Conservation (phyloP, 2,888 invertebrate genomes). For the Oithona nana region DNA sequence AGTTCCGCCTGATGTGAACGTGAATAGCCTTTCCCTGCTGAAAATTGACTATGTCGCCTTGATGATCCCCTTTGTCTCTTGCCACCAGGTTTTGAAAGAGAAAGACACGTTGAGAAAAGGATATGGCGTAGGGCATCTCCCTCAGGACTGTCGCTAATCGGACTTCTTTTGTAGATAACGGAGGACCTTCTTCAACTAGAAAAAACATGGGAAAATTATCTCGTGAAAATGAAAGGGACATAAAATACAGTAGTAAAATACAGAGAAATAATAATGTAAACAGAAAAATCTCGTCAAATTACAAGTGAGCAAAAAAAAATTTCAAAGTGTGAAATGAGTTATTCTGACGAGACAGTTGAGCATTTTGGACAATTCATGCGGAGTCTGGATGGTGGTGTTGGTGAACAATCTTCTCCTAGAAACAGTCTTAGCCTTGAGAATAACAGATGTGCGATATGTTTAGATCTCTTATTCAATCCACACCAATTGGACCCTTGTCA, state of each 20-base stretch:
- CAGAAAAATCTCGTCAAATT: no score
- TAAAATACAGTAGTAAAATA: no score
- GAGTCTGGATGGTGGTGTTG: constrained; percentile 3
- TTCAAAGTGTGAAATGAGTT: no score
- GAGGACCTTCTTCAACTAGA: constrained; percentile 23
- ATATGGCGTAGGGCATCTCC: constrained; percentile 83
- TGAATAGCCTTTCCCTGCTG: constrained; percentile 53
- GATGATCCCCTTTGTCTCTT: constrained; percentile 47
- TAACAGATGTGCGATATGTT: constrained; percentile 21
- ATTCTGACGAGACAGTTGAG: no score
- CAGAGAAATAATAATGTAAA: no score
- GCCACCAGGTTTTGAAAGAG: constrained; percentile 52
- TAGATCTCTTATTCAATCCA: constrained; percentile 20
- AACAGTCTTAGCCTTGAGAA: no score
- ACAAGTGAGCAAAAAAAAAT: no score
- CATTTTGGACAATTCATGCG: not conserved
- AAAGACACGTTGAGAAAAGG: constrained; percentile 70
- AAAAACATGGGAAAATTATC: not conserved
- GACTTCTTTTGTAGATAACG: constrained; percentile 48
- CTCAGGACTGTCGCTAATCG: constrained; percentile 67
- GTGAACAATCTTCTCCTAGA: constrained; percentile 19
- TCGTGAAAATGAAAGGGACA: not conserved
- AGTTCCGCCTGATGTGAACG: constrained; percentile 61
- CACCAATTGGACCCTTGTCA: constrained; percentile 19
- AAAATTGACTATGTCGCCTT: constrained; percentile 52